phyloP scores from a whole-genome alignment of 2,113 vertebrate genomes.

The Nyctereutes procyonoides region DNA sequence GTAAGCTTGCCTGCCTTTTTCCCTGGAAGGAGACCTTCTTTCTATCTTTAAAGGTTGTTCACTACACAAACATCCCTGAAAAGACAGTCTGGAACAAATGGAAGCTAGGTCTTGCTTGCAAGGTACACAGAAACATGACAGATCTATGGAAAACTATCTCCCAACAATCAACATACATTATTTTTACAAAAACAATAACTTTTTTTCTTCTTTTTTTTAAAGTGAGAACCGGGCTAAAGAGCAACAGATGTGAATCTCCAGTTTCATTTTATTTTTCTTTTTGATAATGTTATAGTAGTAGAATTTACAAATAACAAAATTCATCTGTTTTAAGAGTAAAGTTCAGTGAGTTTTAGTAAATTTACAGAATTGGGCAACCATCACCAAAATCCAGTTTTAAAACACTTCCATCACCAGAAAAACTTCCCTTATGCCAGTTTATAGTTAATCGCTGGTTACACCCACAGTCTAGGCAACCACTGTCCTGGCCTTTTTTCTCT shows the following conservation, averaged over 20 bases:
- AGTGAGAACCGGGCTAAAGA: slow-evolving; percentile 20
- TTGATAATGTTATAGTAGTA: background rate
- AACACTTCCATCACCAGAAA: background rate
- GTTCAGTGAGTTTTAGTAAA: background rate
- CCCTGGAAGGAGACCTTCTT: background rate
- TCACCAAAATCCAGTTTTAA: slow-evolving; percentile 8
- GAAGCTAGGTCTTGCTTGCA: background rate
- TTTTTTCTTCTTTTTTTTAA: background rate
- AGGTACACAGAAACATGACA: background rate
- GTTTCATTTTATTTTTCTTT: slow-evolving; percentile 16
- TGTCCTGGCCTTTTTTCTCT: background rate
- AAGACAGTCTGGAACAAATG: background rate
- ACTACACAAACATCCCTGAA: background rate
- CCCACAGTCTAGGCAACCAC: background rate
- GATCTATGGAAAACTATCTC: background rate
- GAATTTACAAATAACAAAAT: background rate
- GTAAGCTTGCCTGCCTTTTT: background rate
- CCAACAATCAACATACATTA: background rate
- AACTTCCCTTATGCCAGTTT: background rate
- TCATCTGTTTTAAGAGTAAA: background rate
- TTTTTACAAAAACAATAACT: background rate
- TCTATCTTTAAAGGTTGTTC: background rate
- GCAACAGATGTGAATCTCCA: background rate
- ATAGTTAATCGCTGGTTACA: background rate
- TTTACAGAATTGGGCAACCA: background rate